Evolutionary conservation across 2,113 vertebrate species (phyloP).

Genomic region (Gnathonemus longibarbis): DNA sequence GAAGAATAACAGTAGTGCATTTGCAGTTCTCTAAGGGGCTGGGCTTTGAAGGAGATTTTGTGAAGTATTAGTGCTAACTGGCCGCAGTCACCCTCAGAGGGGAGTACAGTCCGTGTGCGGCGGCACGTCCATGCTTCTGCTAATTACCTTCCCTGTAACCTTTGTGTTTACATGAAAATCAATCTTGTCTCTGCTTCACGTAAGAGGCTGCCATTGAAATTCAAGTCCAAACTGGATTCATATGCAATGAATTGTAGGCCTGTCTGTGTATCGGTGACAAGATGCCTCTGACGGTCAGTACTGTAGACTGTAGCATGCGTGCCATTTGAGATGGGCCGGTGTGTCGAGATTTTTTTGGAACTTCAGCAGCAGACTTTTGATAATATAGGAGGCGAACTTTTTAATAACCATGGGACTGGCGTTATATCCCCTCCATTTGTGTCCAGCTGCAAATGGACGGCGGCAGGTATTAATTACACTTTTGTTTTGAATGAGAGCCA

Average conservation of each 20-base stretch:
- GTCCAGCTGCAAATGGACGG: not conserved
- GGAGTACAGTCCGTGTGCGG: too few relatives aligned
- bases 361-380: not conserved
- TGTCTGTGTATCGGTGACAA: not conserved
- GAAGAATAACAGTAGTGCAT: not conserved
- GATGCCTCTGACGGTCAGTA: not conserved
- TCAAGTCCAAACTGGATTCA: not conserved
- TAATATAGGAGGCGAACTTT: not conserved
- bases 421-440: too few relatives aligned
- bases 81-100: not conserved
- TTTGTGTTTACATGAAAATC: not conserved
- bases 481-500: not conserved
- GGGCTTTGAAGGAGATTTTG: not conserved
- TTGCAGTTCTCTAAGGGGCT: not conserved
- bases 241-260: not conserved
- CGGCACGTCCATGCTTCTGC: not conserved
- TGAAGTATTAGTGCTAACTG: not conserved
- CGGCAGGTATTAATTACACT: not conserved
- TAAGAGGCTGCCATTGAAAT: not conserved
- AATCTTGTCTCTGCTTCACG: not conserved
- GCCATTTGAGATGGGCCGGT: not conserved
- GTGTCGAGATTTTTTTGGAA: not conserved
- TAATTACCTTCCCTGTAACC: not conserved
- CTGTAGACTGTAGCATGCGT: not conserved
- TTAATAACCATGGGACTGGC: not conserved